Evolutionary conservation across 2,888 invertebrate genomes (phyloP).

Genomic region (Torymus texanus): DNA sequence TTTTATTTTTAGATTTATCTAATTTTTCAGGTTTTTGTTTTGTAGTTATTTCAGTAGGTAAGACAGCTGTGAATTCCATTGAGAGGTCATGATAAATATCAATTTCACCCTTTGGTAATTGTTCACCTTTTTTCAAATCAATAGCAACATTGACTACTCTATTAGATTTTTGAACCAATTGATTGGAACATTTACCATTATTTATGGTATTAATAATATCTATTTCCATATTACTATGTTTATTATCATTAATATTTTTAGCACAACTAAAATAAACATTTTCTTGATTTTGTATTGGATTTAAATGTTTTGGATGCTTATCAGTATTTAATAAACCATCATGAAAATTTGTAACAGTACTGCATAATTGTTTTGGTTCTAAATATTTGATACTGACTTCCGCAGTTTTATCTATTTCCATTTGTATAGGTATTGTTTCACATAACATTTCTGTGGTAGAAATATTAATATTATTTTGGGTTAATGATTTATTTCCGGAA

Average conservation of each 20-base stretch:
- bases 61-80: not conserved
- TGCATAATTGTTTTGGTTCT: not conserved
- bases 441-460: not conserved
- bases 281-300: conserved; percentile 1
- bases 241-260: too few species aligned
- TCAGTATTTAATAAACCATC: too few species aligned
- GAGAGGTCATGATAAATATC: conserved; percentile 38
- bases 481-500: not conserved
- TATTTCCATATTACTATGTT: too few species aligned
- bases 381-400: conserved; percentile 19
- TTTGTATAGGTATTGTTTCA: conserved; percentile 17
- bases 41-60: not conserved
- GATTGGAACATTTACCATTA: not conserved
- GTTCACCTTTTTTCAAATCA: not conserved
- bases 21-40: conserved; percentile 25
- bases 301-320: not conserved
- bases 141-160: not conserved
- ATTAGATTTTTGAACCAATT: not conserved
- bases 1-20: not conserved
- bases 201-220: too few species aligned
- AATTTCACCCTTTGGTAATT: conserved; percentile 9
- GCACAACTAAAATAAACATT: not conserved
- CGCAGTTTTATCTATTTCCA: conserved; percentile 30
- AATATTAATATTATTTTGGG: not conserved
- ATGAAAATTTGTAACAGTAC: not conserved